phyloP scores from a whole-genome alignment of 2,797 vertebrate genomes.

The Psittacula echo region DNA sequence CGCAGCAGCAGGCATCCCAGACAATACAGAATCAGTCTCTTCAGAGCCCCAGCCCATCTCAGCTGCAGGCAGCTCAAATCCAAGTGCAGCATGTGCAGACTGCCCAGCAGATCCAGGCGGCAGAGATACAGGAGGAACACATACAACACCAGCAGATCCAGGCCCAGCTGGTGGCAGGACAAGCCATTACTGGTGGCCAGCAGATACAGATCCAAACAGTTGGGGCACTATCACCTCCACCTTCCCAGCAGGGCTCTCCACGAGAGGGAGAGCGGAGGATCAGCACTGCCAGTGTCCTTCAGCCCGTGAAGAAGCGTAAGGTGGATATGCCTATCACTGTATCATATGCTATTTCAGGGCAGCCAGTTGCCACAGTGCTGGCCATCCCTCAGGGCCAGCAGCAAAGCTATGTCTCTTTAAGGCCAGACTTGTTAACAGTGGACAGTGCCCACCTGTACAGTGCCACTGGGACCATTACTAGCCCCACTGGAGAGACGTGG shows the following conservation, averaged over 20 bases:
- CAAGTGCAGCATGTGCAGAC: conserved; percentile 91
- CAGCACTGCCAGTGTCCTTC: conserved; percentile 88
- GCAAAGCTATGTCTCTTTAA: conserved; percentile 94
- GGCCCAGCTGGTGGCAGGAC: conserved; percentile 91
- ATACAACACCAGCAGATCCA: conserved; percentile 95
- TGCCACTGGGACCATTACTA: conserved; percentile 96
- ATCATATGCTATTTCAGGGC: conserved; percentile 94
- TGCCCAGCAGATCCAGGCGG: conserved; percentile 82
- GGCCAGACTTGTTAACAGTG: conserved; percentile 95
- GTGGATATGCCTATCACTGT: conserved; percentile 98
- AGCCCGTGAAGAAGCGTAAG: conserved; percentile 96
- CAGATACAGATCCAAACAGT: conserved; percentile 97
- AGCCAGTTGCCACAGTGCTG: conserved; percentile 94
- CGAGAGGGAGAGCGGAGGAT: conserved; percentile 91
- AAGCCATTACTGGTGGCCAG: conserved; percentile 88
- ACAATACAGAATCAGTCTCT: conserved; percentile 90
- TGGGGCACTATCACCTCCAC: conserved; percentile 89
- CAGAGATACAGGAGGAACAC: conserved; percentile 93
- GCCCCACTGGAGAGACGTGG: conserved; percentile 97
- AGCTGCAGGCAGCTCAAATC: conserved; percentile 91
- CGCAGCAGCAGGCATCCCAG: conserved; percentile 88
- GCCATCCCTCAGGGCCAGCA: conserved; percentile 97
- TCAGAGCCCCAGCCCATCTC: conserved; percentile 89
- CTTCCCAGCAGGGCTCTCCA: conserved; percentile 88
- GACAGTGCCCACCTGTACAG: conserved; percentile 97